Conservation (phyloP, 2,888 invertebrate species). For the Rhogogaster chlorosoma region DNA sequence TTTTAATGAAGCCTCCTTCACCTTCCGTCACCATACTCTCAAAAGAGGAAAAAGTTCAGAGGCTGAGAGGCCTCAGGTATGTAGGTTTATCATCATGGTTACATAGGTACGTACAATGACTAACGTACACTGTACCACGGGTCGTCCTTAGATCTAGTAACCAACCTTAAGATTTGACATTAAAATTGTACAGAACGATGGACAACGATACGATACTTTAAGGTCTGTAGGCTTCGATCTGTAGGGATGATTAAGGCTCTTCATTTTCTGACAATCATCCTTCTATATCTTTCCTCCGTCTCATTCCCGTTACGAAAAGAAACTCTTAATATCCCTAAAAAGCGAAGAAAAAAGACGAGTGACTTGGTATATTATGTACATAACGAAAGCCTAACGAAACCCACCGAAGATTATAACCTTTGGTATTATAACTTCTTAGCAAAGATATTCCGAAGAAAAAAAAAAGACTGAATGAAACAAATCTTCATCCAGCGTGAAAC, state of each 20-base stretch:
- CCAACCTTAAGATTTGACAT: not conserved
- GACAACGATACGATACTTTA: not conserved
- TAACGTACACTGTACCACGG: not conserved
- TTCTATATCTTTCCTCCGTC: not conserved
- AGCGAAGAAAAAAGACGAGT: not conserved
- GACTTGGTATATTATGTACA: not conserved
- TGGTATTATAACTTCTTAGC: constrained; percentile 33
- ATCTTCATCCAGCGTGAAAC: constrained; percentile 33
- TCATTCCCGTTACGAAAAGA: not conserved
- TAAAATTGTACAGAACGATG: not conserved
- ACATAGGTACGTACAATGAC: not conserved
- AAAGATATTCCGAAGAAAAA: not conserved
- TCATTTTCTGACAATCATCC: constrained; percentile 1
- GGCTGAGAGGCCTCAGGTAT: not conserved
- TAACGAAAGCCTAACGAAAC: not conserved
- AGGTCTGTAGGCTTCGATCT: not conserved
- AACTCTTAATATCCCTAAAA: not conserved
- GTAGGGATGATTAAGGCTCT: constrained; percentile 29
- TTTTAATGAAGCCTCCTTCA: constrained; percentile 42
- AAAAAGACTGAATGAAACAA: constrained; percentile 16
- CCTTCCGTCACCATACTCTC: not conserved
- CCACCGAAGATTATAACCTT: constrained; percentile 29
- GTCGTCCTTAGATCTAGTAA: not conserved
- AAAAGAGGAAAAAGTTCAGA: constrained; percentile 25
- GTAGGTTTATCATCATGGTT: not conserved